Base-by-base conservation (phyloP, 2,888 invertebrate species). In the Aleiodes testaceus region DNA sequence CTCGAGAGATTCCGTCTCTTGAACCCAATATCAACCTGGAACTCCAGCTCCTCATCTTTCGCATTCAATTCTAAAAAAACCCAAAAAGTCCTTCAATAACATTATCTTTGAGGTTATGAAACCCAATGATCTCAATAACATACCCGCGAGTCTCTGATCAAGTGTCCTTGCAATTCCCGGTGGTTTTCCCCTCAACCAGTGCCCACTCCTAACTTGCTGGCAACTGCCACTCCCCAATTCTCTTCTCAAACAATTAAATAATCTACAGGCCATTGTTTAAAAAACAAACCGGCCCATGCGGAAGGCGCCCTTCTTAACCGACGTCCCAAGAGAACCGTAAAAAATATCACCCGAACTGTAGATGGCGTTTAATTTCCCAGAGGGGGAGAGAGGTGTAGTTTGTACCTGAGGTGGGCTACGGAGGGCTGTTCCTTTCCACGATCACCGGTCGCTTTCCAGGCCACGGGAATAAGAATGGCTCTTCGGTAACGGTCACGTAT, bases 91-190 rank as follows among this genome's bases (percentile, higher is more conserved):
- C 6, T 20, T 14, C 20, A 52, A 36, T 36, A 36, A 36, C 36
- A 36, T 11, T 11, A 9, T 36, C 2, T 36, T 36, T 36, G 11
- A 36, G 36, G 36, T 36, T 36, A 36, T 2, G 6, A 36, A 7
- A 9, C 7, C 36, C 6, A 36, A 11, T 9, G 26, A 36, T 9
- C 26, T 26, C 87, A 63, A 89, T 80, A 18, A 26, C n/a, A 1
- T 49, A 91, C 94, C 92, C 82, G 90, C 90, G 70, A 95, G 81
- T 71, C 93, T 90, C 81, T 95, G 92, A 80, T 92, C 89, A 72
- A 96, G 86, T 0, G 90, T 91, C 81, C 89, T 91, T 36, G 94
- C 93, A 53, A 91, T 87, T 47, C 91, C 91, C 3, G 95, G 94
- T 9, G 93, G 90, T 87, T 92, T 93, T 73, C 95, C 95, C 7